Percentiles rank a stretch among this genome's conserved stretches.
Conservation (phyloP, 1,140 invertebrate genomes). For the Pteromalus puparum region DNA sequence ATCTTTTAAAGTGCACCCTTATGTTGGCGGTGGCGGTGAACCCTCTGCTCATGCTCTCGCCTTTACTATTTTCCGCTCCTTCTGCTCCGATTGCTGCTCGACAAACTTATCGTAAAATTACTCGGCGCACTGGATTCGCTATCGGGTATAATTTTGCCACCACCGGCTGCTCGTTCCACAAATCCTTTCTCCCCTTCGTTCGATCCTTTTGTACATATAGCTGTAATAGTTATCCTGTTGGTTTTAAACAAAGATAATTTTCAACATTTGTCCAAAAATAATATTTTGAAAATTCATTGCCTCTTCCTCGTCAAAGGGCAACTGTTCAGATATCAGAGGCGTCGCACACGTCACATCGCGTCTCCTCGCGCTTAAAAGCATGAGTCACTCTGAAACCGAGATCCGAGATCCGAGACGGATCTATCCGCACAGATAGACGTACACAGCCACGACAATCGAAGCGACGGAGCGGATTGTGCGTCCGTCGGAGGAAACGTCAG, state of each 20-base stretch:
- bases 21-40: conserved; percentile 15
- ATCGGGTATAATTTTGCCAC: conserved; percentile 43
- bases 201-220: neutral
- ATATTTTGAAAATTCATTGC: too few relatives aligned
- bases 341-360: neutral
- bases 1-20: conserved; percentile 53
- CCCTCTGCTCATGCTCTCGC: neutral
- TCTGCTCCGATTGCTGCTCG: neutral
- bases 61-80: neutral
- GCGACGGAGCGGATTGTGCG: conserved; percentile 33
- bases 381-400: conserved; percentile 20
- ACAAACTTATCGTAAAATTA: conserved; percentile 51
- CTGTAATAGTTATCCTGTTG: neutral
- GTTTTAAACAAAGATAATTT: neutral
- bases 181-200: conserved; percentile 16
- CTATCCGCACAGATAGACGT: neutral
- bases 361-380: conserved; percentile 1
- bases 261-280: neutral
- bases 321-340: neutral
- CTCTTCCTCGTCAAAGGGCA: too few relatives aligned
- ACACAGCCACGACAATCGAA: neutral
- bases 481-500: conserved; percentile 65
- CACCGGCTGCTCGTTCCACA: neutral
- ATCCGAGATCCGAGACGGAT: neutral
- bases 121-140: conserved; percentile 35